Conservation (phyloP, 2,113 vertebrate species). For the Anseranas semipalmata region DNA sequence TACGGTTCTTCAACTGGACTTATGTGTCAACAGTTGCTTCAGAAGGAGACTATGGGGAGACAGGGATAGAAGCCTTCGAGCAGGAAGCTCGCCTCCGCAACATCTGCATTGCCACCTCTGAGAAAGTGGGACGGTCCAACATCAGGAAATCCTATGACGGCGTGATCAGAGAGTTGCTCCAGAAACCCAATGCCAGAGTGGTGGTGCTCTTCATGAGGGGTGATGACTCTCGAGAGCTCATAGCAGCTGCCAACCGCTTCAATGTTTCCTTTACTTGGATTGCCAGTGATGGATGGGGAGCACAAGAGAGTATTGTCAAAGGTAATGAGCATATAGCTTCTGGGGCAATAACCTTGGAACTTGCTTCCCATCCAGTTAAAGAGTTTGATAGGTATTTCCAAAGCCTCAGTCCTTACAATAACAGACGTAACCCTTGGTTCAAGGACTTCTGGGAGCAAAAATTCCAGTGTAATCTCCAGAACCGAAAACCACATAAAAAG, state of each 20-base stretch:
- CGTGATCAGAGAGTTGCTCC: conserved; percentile 92
- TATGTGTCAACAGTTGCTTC: conserved; percentile 97
- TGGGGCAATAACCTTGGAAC: conserved; percentile 94
- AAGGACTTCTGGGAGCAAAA: conserved; percentile 98
- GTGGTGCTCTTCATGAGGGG: conserved; percentile 95
- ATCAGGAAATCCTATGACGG: conserved; percentile 95
- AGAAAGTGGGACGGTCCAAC: conserved; percentile 95
- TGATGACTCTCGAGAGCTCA: conserved; percentile 92
- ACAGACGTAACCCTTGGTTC: conserved; percentile 95
- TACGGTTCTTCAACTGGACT: conserved; percentile 97
- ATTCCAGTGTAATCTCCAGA: conserved; percentile 90
- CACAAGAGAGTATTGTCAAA: conserved; percentile 95
- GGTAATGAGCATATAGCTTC: conserved; percentile 92
- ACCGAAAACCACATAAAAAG: conserved; percentile 69
- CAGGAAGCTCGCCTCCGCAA: conserved; percentile 94
- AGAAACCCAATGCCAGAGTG: conserved; percentile 93
- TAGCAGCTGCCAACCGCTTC: conserved; percentile 90
- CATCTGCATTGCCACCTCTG: conserved; percentile 97
- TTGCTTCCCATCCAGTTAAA: conserved; percentile 89
- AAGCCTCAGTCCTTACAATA: conserved; percentile 86
- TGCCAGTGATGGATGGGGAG: conserved; percentile 97
- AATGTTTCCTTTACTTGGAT: conserved; percentile 97
- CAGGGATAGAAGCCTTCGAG: conserved; percentile 96
- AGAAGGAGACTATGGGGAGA: conserved; percentile 96
- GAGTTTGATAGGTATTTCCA: conserved; percentile 95